Evolutionary conservation across 2,888 invertebrate genomes (phyloP).

Genomic region (Pandemis cinnamomeana): DNA sequence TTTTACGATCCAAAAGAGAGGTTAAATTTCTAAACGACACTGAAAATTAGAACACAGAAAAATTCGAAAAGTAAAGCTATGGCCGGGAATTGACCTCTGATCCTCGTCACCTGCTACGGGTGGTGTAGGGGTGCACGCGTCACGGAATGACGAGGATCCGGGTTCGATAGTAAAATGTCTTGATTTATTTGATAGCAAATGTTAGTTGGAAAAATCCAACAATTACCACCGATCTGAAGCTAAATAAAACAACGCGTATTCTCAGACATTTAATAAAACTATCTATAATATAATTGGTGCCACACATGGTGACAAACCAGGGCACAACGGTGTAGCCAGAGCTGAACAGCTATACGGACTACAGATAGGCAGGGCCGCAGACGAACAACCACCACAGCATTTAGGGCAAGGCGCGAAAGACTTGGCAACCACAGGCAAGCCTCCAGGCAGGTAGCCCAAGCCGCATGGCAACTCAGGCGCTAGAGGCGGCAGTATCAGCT

Average conservation of each 20-base stretch:
- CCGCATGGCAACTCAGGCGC: conserved; percentile 55
- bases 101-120: no score
- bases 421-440: conserved; percentile 53
- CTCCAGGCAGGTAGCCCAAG: conserved; percentile 57
- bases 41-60: no score
- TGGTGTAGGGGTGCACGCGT: no score
- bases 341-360: conserved; percentile 50
- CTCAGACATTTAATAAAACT: not conserved
- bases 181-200: no score
- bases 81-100: no score
- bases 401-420: conserved; percentile 44
- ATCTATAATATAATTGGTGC: conserved; percentile 56
- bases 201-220: no score
- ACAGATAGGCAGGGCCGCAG: conserved; percentile 52
- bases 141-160: no score
- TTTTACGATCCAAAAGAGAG: not conserved
- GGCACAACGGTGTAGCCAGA: conserved; percentile 56
- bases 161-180: no score
- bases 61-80: no score
- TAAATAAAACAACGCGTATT: not conserved
- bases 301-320: conserved; percentile 52
- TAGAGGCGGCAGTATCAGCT: conserved; percentile 58
- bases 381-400: conserved; percentile 39
- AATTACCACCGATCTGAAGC: no score
- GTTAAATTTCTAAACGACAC: no score